Evolutionary conservation across 1,140 invertebrate species (phyloP).

Genomic region (Bilobella aurantiaca): DNA sequence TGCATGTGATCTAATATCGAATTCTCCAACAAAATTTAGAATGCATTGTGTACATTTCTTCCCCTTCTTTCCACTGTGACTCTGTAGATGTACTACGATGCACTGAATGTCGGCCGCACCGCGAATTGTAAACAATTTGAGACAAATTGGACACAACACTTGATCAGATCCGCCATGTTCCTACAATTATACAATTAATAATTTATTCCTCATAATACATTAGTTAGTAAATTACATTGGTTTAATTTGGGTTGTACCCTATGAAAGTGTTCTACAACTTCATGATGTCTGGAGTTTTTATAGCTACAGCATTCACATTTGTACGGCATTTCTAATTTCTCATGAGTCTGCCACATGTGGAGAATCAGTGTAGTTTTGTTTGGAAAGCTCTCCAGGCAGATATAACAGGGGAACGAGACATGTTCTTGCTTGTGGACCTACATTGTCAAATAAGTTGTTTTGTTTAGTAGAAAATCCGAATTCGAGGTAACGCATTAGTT

Average conservation of each 20-base stretch:
- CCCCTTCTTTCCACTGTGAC: slow-evolving; percentile 13
- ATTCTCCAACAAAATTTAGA: slow-evolving; percentile 15
- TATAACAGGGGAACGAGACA: slow-evolving; percentile 33
- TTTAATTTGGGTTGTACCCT: background rate
- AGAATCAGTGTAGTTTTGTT: slow-evolving; percentile 45
- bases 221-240: too few species aligned
- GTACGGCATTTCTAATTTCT: slow-evolving; percentile 66
- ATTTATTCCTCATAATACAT: background rate
- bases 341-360: slow-evolving; percentile 64
- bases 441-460: slow-evolving; percentile 2
- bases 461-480: background rate
- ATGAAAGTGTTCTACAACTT: slow-evolving; percentile 55
- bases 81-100: slow-evolving; percentile 36
- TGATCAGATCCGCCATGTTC: slow-evolving; percentile 51
- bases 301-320: slow-evolving; percentile 60
- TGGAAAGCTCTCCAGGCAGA: slow-evolving; percentile 38
- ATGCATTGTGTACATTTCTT: slow-evolving; percentile 21
- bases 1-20: slow-evolving; percentile 18
- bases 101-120: slow-evolving; percentile 29
- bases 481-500: too few species aligned
- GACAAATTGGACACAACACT: slow-evolving; percentile 61
- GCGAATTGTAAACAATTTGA: slow-evolving; percentile 47
- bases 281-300: slow-evolving; percentile 60
- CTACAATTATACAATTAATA: slow-evolving; percentile 14
- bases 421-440: slow-evolving; percentile 6